Base-by-base conservation (phyloP, 2,888 invertebrate species). In the Plusia festucae region DNA sequence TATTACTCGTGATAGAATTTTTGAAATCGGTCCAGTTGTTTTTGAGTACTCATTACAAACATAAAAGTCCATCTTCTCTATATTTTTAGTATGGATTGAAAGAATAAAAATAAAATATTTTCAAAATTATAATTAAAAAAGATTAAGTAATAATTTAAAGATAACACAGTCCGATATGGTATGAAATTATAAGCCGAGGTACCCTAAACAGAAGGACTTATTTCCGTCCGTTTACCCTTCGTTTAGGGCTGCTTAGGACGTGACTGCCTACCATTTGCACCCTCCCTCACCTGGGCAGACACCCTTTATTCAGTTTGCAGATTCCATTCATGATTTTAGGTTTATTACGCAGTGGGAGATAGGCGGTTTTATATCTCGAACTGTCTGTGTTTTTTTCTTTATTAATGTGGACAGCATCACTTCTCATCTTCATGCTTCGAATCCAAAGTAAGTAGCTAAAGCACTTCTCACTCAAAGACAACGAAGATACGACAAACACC, bases 241-340 rank as follows among this genome's bases (percentile, higher is more conserved):
- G 76, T 76, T 76, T 77, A 77, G 78, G 85, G 84, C 71, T 84
- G 86, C 80, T 86, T 82, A 85, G 84, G 84, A 88, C 88, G 87
- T 87, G 90, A 88, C 88, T 85, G 84, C 75, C 78, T 83, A 77
- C 87, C 86, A 88, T 89, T 89, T 88, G 85, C 84, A 68, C 75
- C 82, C 77, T 70, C 72, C 60, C 73, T 73, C 67, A 70, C 76
- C 70, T 77, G 79, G 60, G 63, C 51, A 72, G 81, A 81, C 79
- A 70, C 79, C 72, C 82, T 79, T 85, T 85, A 88, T 87, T 86
- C 85, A 87, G 87, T 85, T 86, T 86, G 88, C 88, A 87, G 85
- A 88, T 85, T 83, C 84, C 82, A 86, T 85, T 85, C 81, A 85
- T 69, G 76, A 78, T 64, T 52, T 63, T 61, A 72, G 65, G 69